Conservation (phyloP, 30 jellyfish, hydroid and myxozoan genomes). For the Chrysaora quinquecirrha region DNA sequence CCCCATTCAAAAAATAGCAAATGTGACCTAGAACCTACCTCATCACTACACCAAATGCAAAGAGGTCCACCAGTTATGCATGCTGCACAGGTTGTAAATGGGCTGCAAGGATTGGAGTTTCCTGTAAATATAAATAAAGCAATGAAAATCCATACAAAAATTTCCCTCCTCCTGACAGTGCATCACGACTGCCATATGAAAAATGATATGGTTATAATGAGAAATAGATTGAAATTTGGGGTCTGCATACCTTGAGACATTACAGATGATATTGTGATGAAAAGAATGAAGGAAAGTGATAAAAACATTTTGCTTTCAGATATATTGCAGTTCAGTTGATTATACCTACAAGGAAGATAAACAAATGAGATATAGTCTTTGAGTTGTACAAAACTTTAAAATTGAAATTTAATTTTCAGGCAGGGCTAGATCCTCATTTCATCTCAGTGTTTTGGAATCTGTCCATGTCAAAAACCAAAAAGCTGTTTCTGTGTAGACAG, state of each 20-base stretch:
- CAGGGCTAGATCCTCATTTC: neutral
- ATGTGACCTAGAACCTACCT: neutral
- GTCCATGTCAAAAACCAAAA: too few species aligned
- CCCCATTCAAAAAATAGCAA: neutral
- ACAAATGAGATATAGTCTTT: neutral
- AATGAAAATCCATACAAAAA: neutral
- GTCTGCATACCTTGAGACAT: neutral
- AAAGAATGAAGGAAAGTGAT: neutral
- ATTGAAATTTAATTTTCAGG: neutral
- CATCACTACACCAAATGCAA: conserved; percentile 66
- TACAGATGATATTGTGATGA: neutral
- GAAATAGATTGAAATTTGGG: too few species aligned
- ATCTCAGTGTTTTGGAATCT: too few species aligned
- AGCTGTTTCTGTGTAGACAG: too few species aligned
- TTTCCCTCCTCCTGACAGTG: too few species aligned
- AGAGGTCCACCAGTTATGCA: conserved; percentile 60
- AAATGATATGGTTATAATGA: too few species aligned
- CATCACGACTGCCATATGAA: too few species aligned
- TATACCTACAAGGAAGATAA: neutral
- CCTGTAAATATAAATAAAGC: conserved; percentile 5
- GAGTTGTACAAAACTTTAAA: too few species aligned
- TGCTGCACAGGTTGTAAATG: conserved; percentile 56
- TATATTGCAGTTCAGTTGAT: neutral
- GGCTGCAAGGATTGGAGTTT: conserved; percentile 51
- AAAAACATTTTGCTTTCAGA: neutral